Percentiles rank a stretch among this genome's conserved stretches.
phyloP scores from a whole-genome alignment of 1,140 invertebrate species.

The Batillaria attramentaria region DNA sequence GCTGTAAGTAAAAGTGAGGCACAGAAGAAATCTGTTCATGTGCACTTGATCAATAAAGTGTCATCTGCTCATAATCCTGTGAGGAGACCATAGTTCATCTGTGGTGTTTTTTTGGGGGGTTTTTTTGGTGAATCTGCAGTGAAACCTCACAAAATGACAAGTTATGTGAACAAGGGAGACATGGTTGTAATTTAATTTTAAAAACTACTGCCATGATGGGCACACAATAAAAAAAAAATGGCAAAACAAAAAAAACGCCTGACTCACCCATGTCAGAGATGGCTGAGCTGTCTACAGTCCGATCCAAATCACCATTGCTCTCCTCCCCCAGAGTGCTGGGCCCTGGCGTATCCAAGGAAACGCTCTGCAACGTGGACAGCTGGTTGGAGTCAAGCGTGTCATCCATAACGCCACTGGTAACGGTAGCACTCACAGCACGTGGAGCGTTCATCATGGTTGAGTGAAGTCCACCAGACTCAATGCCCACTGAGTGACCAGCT shows the following conservation, averaged over 20 bases:
- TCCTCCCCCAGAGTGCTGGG: not conserved
- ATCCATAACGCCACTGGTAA: conserved; percentile 30
- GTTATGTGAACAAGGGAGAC: not conserved
- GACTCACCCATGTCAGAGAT: conserved; percentile 11
- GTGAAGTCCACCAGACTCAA: conserved; percentile 40
- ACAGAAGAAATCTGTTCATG: not conserved
- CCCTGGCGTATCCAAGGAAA: conserved; percentile 31
- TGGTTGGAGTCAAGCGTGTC: conserved; percentile 32
- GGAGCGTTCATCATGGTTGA: conserved; percentile 44
- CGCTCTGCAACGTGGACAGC: conserved; percentile 23
- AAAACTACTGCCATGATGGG: not conserved
- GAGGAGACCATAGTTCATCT: too few species aligned
- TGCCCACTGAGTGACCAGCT: conserved; percentile 22
- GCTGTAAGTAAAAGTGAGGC: not conserved
- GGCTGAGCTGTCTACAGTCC: not conserved
- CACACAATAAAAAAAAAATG: too few species aligned
- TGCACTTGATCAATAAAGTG: too few species aligned
- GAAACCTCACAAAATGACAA: not conserved
- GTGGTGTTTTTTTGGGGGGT: too few species aligned
- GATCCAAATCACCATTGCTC: not conserved
- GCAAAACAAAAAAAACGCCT: too few species aligned
- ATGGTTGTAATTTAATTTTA: not conserved
- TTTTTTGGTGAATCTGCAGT: too few species aligned
- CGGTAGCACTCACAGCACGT: conserved; percentile 20
- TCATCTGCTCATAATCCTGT: too few species aligned